Evolutionary conservation across 2,888 invertebrate species (phyloP).

Genomic region (Drosophila aldrichi): DNA sequence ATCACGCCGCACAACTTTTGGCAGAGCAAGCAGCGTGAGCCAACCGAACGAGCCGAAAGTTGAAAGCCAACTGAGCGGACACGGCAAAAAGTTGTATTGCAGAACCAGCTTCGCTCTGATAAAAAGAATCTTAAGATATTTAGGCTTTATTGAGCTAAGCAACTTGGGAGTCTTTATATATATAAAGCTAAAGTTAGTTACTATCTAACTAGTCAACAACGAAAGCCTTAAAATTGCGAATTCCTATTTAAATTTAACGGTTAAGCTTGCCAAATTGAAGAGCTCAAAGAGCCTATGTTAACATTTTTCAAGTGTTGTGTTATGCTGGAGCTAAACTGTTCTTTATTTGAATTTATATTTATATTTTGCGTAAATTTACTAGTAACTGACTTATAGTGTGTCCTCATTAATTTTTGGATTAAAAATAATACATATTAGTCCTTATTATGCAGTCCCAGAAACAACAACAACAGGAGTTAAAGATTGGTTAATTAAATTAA

Average conservation of each 20-base stretch:
- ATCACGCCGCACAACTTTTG: slow-evolving; percentile 48
- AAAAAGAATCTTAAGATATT: slow-evolving; percentile 1
- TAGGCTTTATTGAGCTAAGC: not conserved
- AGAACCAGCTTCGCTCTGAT: slow-evolving; percentile 21
- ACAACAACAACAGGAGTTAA: not conserved
- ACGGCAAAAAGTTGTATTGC: slow-evolving; percentile 14
- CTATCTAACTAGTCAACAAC: not conserved
- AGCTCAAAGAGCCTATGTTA: not conserved
- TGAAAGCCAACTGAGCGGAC: slow-evolving; percentile 55
- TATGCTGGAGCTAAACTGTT: not conserved
- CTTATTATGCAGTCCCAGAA: not conserved
- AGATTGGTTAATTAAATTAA: not conserved
- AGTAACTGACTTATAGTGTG: not conserved
- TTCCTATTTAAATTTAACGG: slow-evolving; percentile 26
- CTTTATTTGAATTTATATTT: not conserved
- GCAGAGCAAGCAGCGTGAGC: slow-evolving; percentile 27
- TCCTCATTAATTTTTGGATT: not conserved
- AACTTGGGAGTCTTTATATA: not conserved
- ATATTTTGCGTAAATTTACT: no score
- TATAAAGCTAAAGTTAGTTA: no score
- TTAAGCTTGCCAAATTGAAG: not conserved
- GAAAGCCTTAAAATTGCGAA: not conserved
- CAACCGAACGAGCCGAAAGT: slow-evolving; percentile 49
- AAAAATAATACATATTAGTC: not conserved
- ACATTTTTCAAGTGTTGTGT: not conserved